Evolutionary conservation across 1,140 invertebrate genomes (phyloP), one percentile per base, ranked within the genome.

Genomic region (Drosophila nikananu): DNA sequence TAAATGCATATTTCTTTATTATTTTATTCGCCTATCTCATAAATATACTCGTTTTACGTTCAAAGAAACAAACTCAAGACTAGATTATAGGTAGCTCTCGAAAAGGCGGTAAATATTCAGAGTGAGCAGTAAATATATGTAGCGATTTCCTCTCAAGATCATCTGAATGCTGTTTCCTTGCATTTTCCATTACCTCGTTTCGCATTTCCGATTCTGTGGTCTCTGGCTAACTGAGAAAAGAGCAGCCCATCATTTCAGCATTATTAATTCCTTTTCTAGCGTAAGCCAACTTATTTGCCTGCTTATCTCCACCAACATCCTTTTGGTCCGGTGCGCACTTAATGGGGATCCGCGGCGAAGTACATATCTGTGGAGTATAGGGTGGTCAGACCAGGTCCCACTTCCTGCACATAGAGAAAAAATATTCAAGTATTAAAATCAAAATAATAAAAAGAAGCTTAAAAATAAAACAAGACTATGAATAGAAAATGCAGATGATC

Each of bases 251-350:
- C 48, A 74, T 75, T 75, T 55, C 52, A 55, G 52, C 42, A 72
- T 86, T 80, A 71, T 79, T 76, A 80, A 65, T 86, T 65, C 60
- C 75, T 62, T 67, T 72, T 66, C 51, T 59, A 54, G 42, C 59
- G 52, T 49, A 80, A 76, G 79, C 71, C 63, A 68, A 81, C 66
- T 66, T 70, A 81, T 86, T 86, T 78, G 82, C 77, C 67, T 60
- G 84, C 80, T 87, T 89, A 87, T 87, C 83, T 83, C 51, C 48
- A 61, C 73, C 67, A 60, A 87, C 84, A 87, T 87, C 80, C 83
- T 87, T 67, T 72, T 23, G 65, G 57, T 62, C 44, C 44, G 19
- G 46, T 52, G 71, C 65, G 44, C 78, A 86, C 48, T 81, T 84
- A 81, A 84, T 77, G 66, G 77, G 49, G 44, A 67, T 48, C 54